A percentile compares a stretch with the other conserved stretches of the same genome.
Conservation (phyloP, 2,113 vertebrate species). For the Coreoperca whiteheadi region DNA sequence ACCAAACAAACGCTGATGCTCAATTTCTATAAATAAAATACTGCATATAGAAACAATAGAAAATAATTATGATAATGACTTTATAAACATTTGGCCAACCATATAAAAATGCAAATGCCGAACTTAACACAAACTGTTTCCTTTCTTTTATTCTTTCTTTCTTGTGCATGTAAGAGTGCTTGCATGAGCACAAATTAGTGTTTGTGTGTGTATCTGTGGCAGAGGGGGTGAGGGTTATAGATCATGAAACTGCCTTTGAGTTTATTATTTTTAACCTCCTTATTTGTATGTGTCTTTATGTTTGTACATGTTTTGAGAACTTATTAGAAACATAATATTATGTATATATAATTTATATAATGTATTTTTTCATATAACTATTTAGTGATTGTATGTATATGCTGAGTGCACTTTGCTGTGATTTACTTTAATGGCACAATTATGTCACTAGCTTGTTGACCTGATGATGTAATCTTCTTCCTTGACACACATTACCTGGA, state of each 20-base stretch:
- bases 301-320: background rate
- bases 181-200: background rate
- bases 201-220: background rate
- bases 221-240: background rate
- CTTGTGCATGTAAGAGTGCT: background rate
- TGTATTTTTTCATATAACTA: background rate
- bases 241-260: background rate
- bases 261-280: background rate
- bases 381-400: background rate
- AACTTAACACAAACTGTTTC: background rate
- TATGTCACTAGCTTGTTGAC: background rate
- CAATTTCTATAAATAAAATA: constrained; percentile 18
- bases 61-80: background rate
- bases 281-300: background rate
- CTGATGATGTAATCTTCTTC: background rate
- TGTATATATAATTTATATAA: too few species aligned
- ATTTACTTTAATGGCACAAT: background rate
- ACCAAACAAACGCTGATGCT: background rate
- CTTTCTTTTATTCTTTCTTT: background rate
- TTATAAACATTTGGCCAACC: background rate
- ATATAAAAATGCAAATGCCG: background rate
- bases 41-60: constrained; percentile 4
- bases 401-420: background rate
- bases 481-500: background rate
- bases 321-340: background rate